These are phyloP conservation scores for Bombyx mandarina DNA, from an alignment of 1,140 invertebrate species.

Conservation along the genomic window DNA sequence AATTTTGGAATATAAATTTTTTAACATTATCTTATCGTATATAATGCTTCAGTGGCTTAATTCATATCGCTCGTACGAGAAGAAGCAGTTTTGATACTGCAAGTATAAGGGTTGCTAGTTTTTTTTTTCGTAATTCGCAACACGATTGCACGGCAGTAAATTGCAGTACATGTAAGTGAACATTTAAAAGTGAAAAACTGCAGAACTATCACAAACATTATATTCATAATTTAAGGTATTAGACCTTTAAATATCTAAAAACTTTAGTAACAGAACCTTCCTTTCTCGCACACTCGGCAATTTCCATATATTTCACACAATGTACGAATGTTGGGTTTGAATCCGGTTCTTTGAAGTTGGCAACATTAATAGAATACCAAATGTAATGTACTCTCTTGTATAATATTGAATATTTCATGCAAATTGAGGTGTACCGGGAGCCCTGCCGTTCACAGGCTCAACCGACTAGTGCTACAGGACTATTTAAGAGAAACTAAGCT, in stretches of 20 bases:
- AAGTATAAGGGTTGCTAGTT: too few species aligned
- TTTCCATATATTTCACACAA: background rate
- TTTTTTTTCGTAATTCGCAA: too few species aligned
- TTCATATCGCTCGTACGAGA: too few species aligned
- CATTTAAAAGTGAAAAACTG: background rate
- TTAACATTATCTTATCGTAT: too few species aligned
- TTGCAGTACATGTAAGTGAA: too few species aligned
- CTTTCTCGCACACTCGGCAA: background rate
- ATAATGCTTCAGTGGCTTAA: too few species aligned
- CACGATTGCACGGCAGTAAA: too few species aligned
- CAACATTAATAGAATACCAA: conserved; percentile 15
- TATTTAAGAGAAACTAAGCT: too few species aligned
- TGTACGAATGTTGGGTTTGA: background rate
- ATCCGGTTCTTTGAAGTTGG: conserved; percentile 12
- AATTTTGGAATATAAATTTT: too few species aligned
- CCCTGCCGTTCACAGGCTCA: background rate
- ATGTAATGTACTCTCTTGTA: conserved; percentile 5
- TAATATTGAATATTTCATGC: conserved; percentile 13
- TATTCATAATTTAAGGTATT: too few species aligned
- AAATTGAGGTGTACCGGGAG: conserved; percentile 6
- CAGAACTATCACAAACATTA: background rate
- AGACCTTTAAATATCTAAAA: background rate
- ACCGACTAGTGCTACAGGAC: background rate
- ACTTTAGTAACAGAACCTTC: background rate
- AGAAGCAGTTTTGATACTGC: too few species aligned